Base-by-base conservation (phyloP, 2,797 vertebrate species). In the Danio albolineatus region DNA sequence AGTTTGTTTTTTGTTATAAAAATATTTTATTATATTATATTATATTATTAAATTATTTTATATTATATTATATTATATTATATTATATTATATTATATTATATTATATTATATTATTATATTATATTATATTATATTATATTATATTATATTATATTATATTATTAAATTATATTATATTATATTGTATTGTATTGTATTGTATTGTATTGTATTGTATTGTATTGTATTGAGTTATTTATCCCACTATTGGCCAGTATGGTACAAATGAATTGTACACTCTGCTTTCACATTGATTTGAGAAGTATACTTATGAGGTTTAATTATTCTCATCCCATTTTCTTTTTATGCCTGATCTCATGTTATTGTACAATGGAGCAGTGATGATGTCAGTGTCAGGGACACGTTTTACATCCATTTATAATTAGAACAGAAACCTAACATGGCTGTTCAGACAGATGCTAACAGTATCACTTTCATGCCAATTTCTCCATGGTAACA, bases 401-500 rank as follows among this genome's bases (percentile, higher is more conserved):
- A 65, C 61, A 56, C 59, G 54, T 79, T 73, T 79, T 79, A 79
- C 78, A 79, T 65, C 49, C 19, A 64, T 79, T 79, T 73, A 79
- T 79, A 79, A 73, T 73, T 73, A 73, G 59, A 56, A 66, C 49
- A 48, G 70, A 73, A 79, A 57, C 48, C 78, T 79, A 73, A 79
- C 78, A 79, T 73, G 69, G 49, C 69, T 79, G 60, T 65, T 73
- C 70, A 73, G 78, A 79, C 78, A 73, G 78, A 73, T 79, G 70
- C 62, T 78, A 54, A 61, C 71, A 53, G 76, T 74, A 73, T 79
- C 62, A 61, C 70, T 79, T 78, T 82, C 70, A 54, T 70, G 54
- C 46, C 60, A 69, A 48, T 79, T 82, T 82, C 80, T 82, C 80
- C 80, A 72, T 82, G 80, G 80, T 82, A 82, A 82, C 80, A 82